A percentile compares a stretch with the other conserved stretches of the same genome.
Evolutionary conservation across 2,888 invertebrate genomes (phyloP).

Genomic region (Drosophila kokeensis): DNA sequence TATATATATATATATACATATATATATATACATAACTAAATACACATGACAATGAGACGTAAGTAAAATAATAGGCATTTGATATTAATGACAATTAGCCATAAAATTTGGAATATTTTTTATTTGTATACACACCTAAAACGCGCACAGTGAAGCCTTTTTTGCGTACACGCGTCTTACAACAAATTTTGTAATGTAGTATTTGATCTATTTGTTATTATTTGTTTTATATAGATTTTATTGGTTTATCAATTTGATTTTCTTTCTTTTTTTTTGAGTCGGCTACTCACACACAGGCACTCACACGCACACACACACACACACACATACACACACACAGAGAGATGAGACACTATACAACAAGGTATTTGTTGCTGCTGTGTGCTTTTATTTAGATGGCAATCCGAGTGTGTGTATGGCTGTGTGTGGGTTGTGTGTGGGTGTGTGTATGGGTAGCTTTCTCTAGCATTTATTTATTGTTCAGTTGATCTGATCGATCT

Average conservation of each 20-base stretch:
- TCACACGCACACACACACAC: constrained; percentile 14
- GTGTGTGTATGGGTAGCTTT: constrained; percentile 30
- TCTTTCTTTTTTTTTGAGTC: not conserved
- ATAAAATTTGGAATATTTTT: constrained; percentile 58
- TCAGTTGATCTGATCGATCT: constrained; percentile 53
- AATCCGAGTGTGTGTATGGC: constrained; percentile 4
- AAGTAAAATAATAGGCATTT: constrained; percentile 15
- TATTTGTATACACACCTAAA: constrained; percentile 70
- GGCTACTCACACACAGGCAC: constrained; percentile 20
- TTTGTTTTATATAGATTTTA: constrained; percentile 42
- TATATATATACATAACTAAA: constrained; percentile 29
- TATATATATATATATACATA: constrained; percentile 24
- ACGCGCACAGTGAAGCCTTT: constrained; percentile 72
- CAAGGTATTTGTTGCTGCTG: constrained; percentile 3
- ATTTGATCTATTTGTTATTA: constrained; percentile 39
- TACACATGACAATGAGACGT: constrained; percentile 49
- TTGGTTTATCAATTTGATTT: constrained; percentile 42
- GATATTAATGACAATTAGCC: constrained; percentile 36
- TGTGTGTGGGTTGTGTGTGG: constrained; percentile 13
- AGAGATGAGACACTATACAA: constrained; percentile 11
- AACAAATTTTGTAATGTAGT: constrained; percentile 48
- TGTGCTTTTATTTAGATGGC: constrained; percentile 1
- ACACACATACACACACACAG: constrained; percentile 18
- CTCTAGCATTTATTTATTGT: constrained; percentile 44
- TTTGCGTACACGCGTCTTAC: constrained; percentile 46